Evolutionary conservation across 2,113 vertebrate genomes (phyloP), one percentile per base, ranked within the genome.

Genomic region (Danionella cerebrum): DNA sequence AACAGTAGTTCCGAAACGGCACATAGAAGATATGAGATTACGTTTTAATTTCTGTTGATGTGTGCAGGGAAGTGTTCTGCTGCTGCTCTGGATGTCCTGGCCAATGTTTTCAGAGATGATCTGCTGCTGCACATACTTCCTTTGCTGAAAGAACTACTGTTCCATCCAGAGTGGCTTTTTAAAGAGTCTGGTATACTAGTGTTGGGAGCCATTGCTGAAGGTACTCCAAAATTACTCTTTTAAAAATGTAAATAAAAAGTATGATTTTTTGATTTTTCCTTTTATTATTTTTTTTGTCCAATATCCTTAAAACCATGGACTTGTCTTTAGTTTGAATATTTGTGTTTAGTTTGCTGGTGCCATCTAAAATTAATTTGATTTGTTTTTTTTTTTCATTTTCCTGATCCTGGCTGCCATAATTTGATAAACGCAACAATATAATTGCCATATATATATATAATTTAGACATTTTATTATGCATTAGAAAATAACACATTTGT

Each of bases 171-270:
- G 33, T 98, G 95, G 95, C 91, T 94, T 48, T 86, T 97, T 69
- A 98, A 98, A 80, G 95, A 98, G 87, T 98, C 95, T 1, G 95
- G 95, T 79, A 97, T 98, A 76, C 85, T 98, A 47, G 95, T 98
- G 78, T 90, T 98, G 79, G 95, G 95, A 33, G 95, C 95, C 77
- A 96, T 97, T 76, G 95, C 95, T 75, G 94, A 98, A 91, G 95
- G 95, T 94, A 80, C 81, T 81, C 25, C 21, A 44, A 16, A 31
- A 25, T 7, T 14, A 29, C 3, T 3, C 33, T 21, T n/a, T n/a
- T n/a, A n/a, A n/a, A n/a, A n/a, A n/a, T n/a, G n/a, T n/a, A n/a
- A n/a, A n/a, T n/a, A n/a, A n/a, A n/a, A n/a, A n/a, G n/a, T n/a
- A n/a, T n/a, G n/a, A n/a, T n/a, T n/a, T n/a, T n/a, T n/a, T n/a